Evolutionary conservation across 2,888 invertebrate genomes (phyloP), one percentile per base, ranked within the genome.

Genomic region (Drosophila emarginata): DNA sequence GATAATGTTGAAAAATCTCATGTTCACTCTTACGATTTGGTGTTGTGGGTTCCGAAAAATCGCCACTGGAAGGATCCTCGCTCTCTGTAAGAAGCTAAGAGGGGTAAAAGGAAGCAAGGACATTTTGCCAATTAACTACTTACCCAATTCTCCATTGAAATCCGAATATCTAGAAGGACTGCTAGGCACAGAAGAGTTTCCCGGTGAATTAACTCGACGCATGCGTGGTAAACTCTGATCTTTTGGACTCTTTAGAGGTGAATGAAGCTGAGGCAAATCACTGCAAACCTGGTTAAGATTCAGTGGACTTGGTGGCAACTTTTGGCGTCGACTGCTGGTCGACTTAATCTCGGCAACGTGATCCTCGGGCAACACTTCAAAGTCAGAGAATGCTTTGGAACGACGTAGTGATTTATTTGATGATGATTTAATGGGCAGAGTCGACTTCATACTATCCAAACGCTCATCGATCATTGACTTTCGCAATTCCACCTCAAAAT

Each of bases 1-100:
- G 94, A 89, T 96, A 96, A 88, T 95, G 94, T 66, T 94, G 92
- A 67, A 95, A 94, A 59, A 96, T 95, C 90, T 96, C 96, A 57
- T 94, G 94, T 70, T 94, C 93, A 57, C 92, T 90, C 78, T 90
- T 90, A 67, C 89, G 85, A 78, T 89, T 89, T 61, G 92, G 92
- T 57, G 91, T 90, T 45, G 90, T 89, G 77, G 75, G 94, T 91
- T 76, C 93, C 89, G 81, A 94, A 92, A 91, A 91, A 76, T 92
- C 93, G 62, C 92, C 92, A 86, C 92, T 93, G 23, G 92, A 92
- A 56, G 91, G 69, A 66, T 92, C 92, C 88, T 92, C 92, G 72
- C 91, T 91, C 76, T 91, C 91, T 91, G 70, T 6, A 81, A 74
- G 32, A n/a, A 12, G 3, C 28, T 5, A 9, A 1, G 3, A 18